Base-by-base conservation (phyloP, 2,888 invertebrate genomes). In the Terebella lapidaria region DNA sequence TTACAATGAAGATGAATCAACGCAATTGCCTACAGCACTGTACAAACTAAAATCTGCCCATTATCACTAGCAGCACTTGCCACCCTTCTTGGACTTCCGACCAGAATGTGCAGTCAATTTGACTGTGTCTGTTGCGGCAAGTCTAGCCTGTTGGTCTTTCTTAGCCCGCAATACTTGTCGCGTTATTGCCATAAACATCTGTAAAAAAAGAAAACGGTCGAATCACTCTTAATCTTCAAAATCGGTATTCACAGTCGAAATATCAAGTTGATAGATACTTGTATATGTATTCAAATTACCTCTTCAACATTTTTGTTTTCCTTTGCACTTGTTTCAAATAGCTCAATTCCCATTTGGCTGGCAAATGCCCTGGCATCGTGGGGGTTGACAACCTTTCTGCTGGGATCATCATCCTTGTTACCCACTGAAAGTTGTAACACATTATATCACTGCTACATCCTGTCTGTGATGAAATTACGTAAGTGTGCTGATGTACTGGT, bases 281-380 rank as follows among this genome's bases (percentile, higher is more conserved):
- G n/a, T n/a, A n/a, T n/a, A n/a, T n/a, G n/a, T n/a, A 35, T n/a
- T 35, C n/a, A n/a, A n/a, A 10, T 47, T 18, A 69, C 69, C 85
- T 97, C 95, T 84, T 97, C 97, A 59, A 99, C 97, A 84, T 97
- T 97, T 74, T 93, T 89, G 83, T 97, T 96, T 81, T 97, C 95
- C 85, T 97, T 99, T 79, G 99, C 99, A 78, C 94, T 95, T 67
- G 99, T 97, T 84, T 99, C 99, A 83, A 94, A 97, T 70, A 97
- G 84, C 72, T 92, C 90, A 79, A 99, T 96, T 73, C 90, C 90
- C 94, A 97, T 96, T 83, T 96, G 94, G 54, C 89, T 90, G 62
- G 99, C 96, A 83, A 96, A 97, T 75, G 92, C 87, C 83, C 92
- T 90, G 63, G 97, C 97, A 84, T 99, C 99, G 81, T 93, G 92